Percentiles rank a stretch among this genome's conserved stretches.
Evolutionary conservation across 2,888 invertebrate species (phyloP).

Genomic region (Mythimna impura): DNA sequence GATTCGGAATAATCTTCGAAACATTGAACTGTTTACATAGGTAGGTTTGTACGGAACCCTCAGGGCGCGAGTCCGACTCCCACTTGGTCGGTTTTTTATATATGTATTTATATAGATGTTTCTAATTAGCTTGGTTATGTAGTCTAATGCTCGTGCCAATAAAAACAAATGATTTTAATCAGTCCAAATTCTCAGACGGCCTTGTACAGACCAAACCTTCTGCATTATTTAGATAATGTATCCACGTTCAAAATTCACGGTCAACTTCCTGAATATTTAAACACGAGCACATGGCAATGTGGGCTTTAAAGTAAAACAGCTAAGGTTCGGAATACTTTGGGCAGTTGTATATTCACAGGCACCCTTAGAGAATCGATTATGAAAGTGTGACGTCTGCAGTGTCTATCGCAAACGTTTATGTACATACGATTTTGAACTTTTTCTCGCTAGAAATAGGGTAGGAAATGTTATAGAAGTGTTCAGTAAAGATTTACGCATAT

Average conservation of each 20-base stretch:
- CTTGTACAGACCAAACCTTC: conserved; percentile 1
- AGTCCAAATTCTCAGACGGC: neutral
- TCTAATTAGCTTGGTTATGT: neutral
- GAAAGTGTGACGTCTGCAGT: conserved; percentile 33
- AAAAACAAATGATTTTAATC: neutral
- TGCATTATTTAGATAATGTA: neutral
- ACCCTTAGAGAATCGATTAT: conserved; percentile 42
- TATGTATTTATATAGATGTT: too few relatives aligned
- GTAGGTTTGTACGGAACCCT: too few relatives aligned
- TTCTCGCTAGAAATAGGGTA: neutral
- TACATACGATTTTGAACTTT: conserved; percentile 31
- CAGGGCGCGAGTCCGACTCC: too few relatives aligned
- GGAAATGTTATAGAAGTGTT: neutral
- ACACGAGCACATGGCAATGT: neutral
- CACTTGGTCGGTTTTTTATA: too few relatives aligned
- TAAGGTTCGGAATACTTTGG: conserved; percentile 10
- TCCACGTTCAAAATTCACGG: conserved; percentile 39
- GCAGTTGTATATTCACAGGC: neutral
- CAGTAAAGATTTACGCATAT: conserved; percentile 3
- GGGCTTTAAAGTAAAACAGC: rapidly evolving
- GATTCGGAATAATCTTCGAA: too few relatives aligned
- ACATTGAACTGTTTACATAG: too few relatives aligned
- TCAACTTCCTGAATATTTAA: conserved; percentile 34
- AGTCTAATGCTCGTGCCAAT: neutral
- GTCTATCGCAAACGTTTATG: conserved; percentile 4